Conservation (phyloP, 2,113 vertebrate genomes). For the Bucco capensis region DNA sequence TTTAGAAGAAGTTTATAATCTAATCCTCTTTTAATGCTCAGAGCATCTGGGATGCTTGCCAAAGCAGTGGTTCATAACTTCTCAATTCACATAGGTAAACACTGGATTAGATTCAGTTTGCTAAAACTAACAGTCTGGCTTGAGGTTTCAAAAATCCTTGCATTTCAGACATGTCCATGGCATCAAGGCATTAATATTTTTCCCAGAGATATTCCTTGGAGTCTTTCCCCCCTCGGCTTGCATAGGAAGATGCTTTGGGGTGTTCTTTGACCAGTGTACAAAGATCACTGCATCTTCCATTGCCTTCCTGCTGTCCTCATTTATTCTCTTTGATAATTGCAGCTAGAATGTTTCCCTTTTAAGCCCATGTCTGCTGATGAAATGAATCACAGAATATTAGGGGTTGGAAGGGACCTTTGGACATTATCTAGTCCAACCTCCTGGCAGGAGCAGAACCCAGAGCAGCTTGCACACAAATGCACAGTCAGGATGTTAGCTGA, state of each 20-base stretch:
- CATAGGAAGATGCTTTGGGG: not conserved
- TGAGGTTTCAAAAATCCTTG: not conserved
- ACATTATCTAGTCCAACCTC: too few relatives aligned
- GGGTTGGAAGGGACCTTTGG: too few relatives aligned
- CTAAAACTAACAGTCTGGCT: not conserved
- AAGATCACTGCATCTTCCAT: not conserved
- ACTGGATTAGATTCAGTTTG: not conserved
- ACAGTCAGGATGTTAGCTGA: not conserved
- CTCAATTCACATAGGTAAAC: constrained; percentile 34
- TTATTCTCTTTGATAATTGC: not conserved
- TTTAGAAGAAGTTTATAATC: not conserved
- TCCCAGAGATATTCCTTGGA: not conserved
- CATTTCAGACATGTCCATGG: not conserved
- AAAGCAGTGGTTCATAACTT: constrained; percentile 34
- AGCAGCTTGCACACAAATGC: too few relatives aligned
- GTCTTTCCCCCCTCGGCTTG: not conserved
- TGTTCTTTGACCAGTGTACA: not conserved
- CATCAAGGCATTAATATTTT: not conserved
- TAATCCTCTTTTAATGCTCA: constrained; percentile 36
- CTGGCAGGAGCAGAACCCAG: too few relatives aligned
- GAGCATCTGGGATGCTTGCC: constrained; percentile 12
- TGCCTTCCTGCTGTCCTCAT: not conserved
- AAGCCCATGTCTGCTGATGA: not conserved
- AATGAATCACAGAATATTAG: too few relatives aligned
- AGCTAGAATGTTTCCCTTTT: not conserved